Base-by-base conservation (phyloP, 2,797 vertebrate genomes). In the Paratrypauchen microcephalus region DNA sequence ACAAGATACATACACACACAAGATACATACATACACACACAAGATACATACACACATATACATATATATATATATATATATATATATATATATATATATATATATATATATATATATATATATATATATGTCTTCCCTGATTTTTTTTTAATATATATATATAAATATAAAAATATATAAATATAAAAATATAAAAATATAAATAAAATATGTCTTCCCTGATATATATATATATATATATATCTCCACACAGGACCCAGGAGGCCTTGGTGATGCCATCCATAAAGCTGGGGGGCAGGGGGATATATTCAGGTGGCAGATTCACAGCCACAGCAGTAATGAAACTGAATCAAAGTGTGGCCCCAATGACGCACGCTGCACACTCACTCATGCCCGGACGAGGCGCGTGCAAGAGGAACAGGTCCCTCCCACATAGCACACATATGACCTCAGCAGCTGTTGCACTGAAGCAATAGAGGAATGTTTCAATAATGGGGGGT, bases 261-360 rank as follows among this genome's bases (percentile, higher is more conserved):
- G 54, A 7, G 57, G 76, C 78, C 71, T 79, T 78, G 73, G 65
- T 19, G 15, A 63, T 75, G 61, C 76, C 65, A 86, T 86, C 81
- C 62, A 86, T 87, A 77, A 85, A 73, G 74, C 81, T 85, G 69
- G 73, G 67, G 72, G 63, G 66, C 63, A 50, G 74, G 63, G 19
- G 73, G n/a, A 72, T 69, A 72, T 69, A 79, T 81, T 73, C 72
- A 72, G 69, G 67, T 83, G 85, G 88, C 79, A 83, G 86, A 87
- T 88, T 89, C 79, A 92, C 73, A 81, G 75, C 85, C 74, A 39
- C 62, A 68, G 75, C 82, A 79, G 78, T 83, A 86, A 87, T 84
- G 73, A 87, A 89, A 85, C 80, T 65, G 73, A 87, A 81, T 87
- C 79, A 78, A 81, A 83, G 60, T 74, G 66, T 66, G 64, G 45